Percentiles rank a stretch among this genome's conserved stretches.
phyloP scores from a whole-genome alignment of 2,113 vertebrate species.

The Alligator sinensis region DNA sequence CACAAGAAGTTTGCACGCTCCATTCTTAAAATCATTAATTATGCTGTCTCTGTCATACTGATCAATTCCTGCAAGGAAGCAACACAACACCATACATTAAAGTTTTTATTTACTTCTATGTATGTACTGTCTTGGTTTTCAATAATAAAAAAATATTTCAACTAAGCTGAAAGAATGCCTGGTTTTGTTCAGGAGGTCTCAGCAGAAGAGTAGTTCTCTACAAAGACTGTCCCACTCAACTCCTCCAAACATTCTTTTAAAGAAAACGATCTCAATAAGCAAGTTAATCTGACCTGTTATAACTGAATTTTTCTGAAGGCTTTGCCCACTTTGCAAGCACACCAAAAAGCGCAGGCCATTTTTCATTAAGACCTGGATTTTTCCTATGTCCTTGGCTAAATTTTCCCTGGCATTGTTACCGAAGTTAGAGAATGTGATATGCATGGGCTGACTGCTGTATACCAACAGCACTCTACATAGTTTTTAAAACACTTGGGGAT shows the following conservation, averaged over 20 bases:
- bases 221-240: background rate
- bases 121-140: background rate
- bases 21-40: constrained; percentile 98
- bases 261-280: background rate
- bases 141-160: background rate
- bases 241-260: background rate
- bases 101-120: background rate
- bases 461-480: background rate
- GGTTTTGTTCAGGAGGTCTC: background rate
- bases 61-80: constrained; percentile 88
- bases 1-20: constrained; percentile 94
- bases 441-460: background rate
- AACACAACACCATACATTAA: background rate
- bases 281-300: background rate
- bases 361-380: too few relatives aligned
- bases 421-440: background rate
- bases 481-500: background rate
- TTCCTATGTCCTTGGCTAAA: accelerated
- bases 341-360: background rate
- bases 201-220: background rate
- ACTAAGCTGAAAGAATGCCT: background rate
- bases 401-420: background rate
- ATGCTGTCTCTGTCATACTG: constrained; percentile 99
- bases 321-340: background rate
- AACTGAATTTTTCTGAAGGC: background rate